These are phyloP conservation scores for Ormyrus labotus DNA, from an alignment of 2,888 invertebrate genomes.

Conservation along the genomic window DNA sequence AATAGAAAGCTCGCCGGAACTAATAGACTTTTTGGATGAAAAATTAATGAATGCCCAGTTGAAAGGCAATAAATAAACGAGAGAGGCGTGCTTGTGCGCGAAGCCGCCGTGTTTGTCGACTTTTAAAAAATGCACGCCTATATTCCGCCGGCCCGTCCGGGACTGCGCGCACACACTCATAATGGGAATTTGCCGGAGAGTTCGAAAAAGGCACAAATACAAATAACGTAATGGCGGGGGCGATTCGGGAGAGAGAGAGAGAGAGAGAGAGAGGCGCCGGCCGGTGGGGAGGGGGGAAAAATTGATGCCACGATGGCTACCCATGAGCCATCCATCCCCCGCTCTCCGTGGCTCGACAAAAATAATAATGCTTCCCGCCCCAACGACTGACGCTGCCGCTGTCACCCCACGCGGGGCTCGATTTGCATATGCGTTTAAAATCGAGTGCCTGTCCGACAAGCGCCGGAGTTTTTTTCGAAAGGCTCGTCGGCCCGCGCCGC, in stretches of 20 bases:
- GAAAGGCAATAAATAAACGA: slow-evolving; percentile 32
- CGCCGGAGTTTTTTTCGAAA: slow-evolving; percentile 49
- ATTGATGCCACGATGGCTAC: slow-evolving; percentile 64
- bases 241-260: slow-evolving; percentile 1
- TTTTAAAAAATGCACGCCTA: slow-evolving; percentile 35
- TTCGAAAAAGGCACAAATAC: slow-evolving; percentile 49
- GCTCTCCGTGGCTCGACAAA: slow-evolving; percentile 52
- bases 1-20: slow-evolving; percentile 11
- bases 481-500: no score
- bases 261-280: background rate
- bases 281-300: slow-evolving; percentile 49
- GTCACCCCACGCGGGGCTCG: slow-evolving; percentile 61
- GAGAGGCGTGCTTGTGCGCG: background rate
- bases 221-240: slow-evolving; percentile 57
- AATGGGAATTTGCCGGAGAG: slow-evolving; percentile 48
- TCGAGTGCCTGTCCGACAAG: slow-evolving; percentile 38
- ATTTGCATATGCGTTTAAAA: slow-evolving; percentile 59
- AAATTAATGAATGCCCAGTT: slow-evolving; percentile 16
- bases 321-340: slow-evolving; percentile 59
- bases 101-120: slow-evolving; percentile 15
- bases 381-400: slow-evolving; percentile 37
- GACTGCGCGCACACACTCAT: slow-evolving; percentile 6
- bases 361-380: slow-evolving; percentile 60
- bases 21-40: slow-evolving; percentile 16
- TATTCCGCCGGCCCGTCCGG: background rate